A percentile compares a stretch with the other conserved stretches of the same genome.
Conservation (phyloP, 2,888 invertebrate genomes). For the Trissoscelio sp. region DNA sequence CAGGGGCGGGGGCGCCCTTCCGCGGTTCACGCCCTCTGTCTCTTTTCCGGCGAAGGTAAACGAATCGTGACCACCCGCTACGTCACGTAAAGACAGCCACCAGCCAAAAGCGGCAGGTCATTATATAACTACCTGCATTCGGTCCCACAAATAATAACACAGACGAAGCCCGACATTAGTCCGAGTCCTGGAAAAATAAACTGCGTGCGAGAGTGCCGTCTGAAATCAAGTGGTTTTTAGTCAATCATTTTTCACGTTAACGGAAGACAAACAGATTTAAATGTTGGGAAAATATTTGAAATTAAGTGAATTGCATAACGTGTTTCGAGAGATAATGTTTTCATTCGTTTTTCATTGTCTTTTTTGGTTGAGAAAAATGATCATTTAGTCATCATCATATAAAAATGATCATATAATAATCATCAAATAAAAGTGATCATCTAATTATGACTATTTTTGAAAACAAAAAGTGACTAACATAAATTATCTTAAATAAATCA, state of each 20-base stretch:
- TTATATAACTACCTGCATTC: slow-evolving; percentile 72
- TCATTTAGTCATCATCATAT: too few species aligned
- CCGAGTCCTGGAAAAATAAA: slow-evolving; percentile 58
- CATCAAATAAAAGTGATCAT: too few species aligned
- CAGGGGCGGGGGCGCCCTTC: slow-evolving; percentile 62
- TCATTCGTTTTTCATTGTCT: background rate
- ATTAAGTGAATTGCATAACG: slow-evolving; percentile 42
- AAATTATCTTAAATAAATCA: too few species aligned
- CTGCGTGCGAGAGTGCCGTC: slow-evolving; percentile 24
- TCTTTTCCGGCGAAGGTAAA: slow-evolving; percentile 64
- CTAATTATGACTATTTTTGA: too few species aligned
- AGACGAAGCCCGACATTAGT: slow-evolving; percentile 52
- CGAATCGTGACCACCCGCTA: slow-evolving; percentile 74
- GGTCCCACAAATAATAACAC: slow-evolving; percentile 66
- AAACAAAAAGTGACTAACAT: too few species aligned
- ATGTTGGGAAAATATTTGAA: slow-evolving; percentile 59
- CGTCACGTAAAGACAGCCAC: slow-evolving; percentile 78
- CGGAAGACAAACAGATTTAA: slow-evolving; percentile 47
- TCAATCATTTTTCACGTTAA: slow-evolving; percentile 59
- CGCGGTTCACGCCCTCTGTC: slow-evolving; percentile 63
- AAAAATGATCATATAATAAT: too few species aligned
- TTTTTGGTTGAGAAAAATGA: background rate
- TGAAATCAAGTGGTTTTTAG: slow-evolving; percentile 53
- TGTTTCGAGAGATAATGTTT: slow-evolving; percentile 17
- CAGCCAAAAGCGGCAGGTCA: slow-evolving; percentile 79